Conservation (phyloP, 53 echinoderm and acorn worm species). For the Zoroaster sp. region DNA sequence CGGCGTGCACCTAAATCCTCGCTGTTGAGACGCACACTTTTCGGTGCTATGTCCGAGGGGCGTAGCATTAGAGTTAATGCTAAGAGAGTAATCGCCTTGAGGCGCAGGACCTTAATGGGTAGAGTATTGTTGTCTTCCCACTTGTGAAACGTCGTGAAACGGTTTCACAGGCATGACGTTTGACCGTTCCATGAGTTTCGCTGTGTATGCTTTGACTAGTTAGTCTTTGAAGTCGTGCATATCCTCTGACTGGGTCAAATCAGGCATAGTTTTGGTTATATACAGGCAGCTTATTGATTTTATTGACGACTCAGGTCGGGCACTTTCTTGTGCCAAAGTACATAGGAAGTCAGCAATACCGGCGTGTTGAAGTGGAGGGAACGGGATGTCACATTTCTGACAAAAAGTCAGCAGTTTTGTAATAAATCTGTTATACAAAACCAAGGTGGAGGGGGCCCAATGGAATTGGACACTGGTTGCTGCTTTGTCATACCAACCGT, state of each 20-base stretch:
- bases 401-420: constrained; percentile 35
- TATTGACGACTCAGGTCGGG: no score
- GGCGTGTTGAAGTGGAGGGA: constrained; percentile 16
- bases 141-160: no score
- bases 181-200: no score
- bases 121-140: no score
- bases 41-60: constrained; percentile 37
- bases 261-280: not conserved
- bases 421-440: constrained; percentile 32
- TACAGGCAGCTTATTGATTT: not conserved
- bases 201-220: no score
- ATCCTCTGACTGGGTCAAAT: no score
- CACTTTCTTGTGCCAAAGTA: not conserved
- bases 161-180: no score
- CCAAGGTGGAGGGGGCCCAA: constrained; percentile 48
- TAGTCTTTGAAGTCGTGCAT: no score
- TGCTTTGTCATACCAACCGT: constrained; percentile 57
- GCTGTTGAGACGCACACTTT: not conserved
- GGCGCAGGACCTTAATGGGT: no score
- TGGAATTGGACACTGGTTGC: constrained; percentile 30
- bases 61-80: no score
- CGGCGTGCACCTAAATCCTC: not conserved
- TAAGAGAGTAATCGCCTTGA: no score
- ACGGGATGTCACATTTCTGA: not conserved
- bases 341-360: constrained; percentile 42